Base-by-base conservation (phyloP, 2,888 invertebrate genomes). In the Neoascia interrupta region DNA sequence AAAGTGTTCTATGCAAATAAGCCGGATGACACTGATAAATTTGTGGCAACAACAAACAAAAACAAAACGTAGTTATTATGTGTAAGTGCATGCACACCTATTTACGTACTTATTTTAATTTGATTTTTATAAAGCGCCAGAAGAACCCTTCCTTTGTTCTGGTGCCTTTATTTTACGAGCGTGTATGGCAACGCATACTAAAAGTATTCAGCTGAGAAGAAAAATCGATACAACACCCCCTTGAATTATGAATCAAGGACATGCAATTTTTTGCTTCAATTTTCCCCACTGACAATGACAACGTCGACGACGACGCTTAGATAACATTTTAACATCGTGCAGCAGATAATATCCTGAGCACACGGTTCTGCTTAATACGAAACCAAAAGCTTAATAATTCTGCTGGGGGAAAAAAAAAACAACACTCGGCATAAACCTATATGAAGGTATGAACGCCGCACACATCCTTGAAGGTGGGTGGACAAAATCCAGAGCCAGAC, bases 211-310 rank as follows among this genome's bases (percentile, higher is more conserved):
- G 13, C 28, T 26, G 21, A 61, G 47, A 53, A 36, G 26, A 16
- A 54, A 70, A 70, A 61, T 70, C 61, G 56, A 70, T 70, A n/a
- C n/a, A n/a, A n/a, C 8, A 43, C 4, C 28, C 45, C 47, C 31
- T 70, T 70, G 45, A 61, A 70, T 70, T 61, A 53, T 70, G 53
- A 70, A 54, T 70, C 53, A 54, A 70, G 61, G 70, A 54, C 70
- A 70, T 61, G 61, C 53, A 37, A 61, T 53, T 61, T 51, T 49
- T 13, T 19, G 31, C 5, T 16, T 45, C 19, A 13, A 36, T 10
- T 51, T 58, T 2, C 31, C 39, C 39, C 21, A 43, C 41, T 58
- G 5, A 18, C n/a, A n/a, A n/a, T n/a, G n/a, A n/a, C n/a, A n/a
- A n/a, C n/a, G n/a, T n/a, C n/a, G n/a, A n/a, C 26, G 49, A 49